Base-by-base conservation (phyloP, 2,797 vertebrate species). In the Remorina albescens region DNA sequence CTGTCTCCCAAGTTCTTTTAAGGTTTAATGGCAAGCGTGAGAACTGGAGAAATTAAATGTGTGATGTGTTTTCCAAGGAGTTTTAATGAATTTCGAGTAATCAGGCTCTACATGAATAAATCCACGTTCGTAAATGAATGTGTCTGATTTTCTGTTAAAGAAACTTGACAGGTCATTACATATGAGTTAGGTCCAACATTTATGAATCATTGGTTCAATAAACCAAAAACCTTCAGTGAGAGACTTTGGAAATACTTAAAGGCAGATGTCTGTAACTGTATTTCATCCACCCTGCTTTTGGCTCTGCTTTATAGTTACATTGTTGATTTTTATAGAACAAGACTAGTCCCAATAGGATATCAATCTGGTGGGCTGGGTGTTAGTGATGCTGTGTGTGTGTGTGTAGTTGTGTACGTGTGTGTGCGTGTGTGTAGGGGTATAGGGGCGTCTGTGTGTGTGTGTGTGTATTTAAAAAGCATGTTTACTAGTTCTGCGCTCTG, bases 211-310 rank as follows among this genome's bases (percentile, higher is more conserved):
- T 56, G 66, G 60, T 72, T 74, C 34, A 64, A 47, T 69, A 63
- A 82, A 80, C 76, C 61, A 51, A 49, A 71, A 58, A 57, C 36
- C 66, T 56, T 61, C 71, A 75, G 55, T 51, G 28, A 39, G 71
- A 28, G 63, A 70, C 47, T 28, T 11, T 11, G 41, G 44, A 70
- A 67, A 75, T 50, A 41, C 39, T 49, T 49, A 39, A 68, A 58
- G 56, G 32, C 63, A 74, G 74, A 76, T 61, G 74, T 50, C 46
- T 47, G 44, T 30, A 70, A 77, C 67, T 81, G 44, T 34, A 25
- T 59, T 42, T 63, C 74, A 53, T 46, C 37, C 41, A 53, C 51
- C 62, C 72, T 74, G 78, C 46, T 72, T 53, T 42, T 7, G 59
- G 62, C 63, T 62, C 59, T 57, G 60, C n/a, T n/a, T n/a, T n/a